Base-by-base conservation (phyloP, 2,888 invertebrate species). In the Cataglyphis altisquamis region DNA sequence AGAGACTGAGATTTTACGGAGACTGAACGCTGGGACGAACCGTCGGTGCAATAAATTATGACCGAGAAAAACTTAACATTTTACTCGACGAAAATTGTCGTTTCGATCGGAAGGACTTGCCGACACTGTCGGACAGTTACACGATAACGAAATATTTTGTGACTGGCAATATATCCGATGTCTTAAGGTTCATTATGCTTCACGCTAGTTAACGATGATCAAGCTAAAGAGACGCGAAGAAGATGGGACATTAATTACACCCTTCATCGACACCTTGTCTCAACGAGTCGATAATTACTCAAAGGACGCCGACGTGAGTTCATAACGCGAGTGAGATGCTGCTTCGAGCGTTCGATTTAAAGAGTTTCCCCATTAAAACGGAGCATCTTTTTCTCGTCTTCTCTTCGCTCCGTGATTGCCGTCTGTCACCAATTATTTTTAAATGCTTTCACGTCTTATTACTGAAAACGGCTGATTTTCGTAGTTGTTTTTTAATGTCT, bases 1-100 rank as follows among this genome's bases (percentile, higher is more conserved):
- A 72, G 87, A 55, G 87, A 55, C 66, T 78, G 67, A 85, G 83
- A 87, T 87, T 85, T 88, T 75, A 75, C 57, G 66, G 57, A 73
- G 75, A 86, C 64, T 64, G 84, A 86, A 57, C 75, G 75, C 55
- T 70, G 72, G 70, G 73, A 67, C 70, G 83, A 73, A 66, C 84
- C 84, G 84, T 67, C 84, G 67, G 84, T 78, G 86, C 77, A 80
- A 78, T 88, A 88, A 89, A 89, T 89, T 89, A 86, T 86, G 73
- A 68, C 55, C 73, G 72, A 83, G 52, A 66, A n/a, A 72, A 89
- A 82, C 60, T 67, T 60, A 29, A 74, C 74, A 66, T 85, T 81
- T 82, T 84, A 87, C 75, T 45, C 48, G 62, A 25, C 25, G 45
- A 36, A 68, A 60, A 89, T 83, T 72, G 52, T 74, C 84, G 68